Percentiles rank a stretch among this genome's conserved stretches.
These are phyloP conservation scores for Gymnocheta viridis DNA, from an alignment of 2,888 invertebrate genomes.

Conservation along the genomic window DNA sequence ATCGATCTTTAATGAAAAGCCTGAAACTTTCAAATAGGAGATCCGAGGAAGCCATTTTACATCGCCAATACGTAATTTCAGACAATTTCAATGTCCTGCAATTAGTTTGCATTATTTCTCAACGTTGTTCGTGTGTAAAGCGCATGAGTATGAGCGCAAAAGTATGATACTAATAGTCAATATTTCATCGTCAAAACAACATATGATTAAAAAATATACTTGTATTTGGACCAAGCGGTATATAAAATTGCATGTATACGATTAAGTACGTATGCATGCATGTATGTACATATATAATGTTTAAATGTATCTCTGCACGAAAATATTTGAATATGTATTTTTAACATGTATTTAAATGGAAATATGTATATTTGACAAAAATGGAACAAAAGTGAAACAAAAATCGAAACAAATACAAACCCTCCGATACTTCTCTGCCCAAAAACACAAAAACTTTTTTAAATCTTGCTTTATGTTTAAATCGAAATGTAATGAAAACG, in stretches of 20 bases:
- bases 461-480: conserved; percentile 10
- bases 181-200: no score
- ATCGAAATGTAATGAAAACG: conserved; percentile 33
- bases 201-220: no score
- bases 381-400: conserved; percentile 11
- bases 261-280: background rate
- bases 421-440: conserved; percentile 48
- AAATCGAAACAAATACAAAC: conserved; percentile 16
- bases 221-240: no score
- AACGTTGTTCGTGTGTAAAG: background rate
- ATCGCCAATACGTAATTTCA: no score
- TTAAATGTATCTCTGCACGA: background rate
- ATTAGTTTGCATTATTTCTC: no score
- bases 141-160: no score
- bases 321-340: conserved; percentile 30
- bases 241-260: no score
- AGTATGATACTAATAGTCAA: no score
- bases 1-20: no score
- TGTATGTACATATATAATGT: background rate
- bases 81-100: no score
- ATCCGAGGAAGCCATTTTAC: no score
- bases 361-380: conserved; percentile 33
- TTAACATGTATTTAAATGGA: conserved; percentile 42
- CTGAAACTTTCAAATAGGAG: no score
- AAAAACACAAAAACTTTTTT: conserved; percentile 39